phyloP scores from a whole-genome alignment of 2,797 vertebrate genomes.

The Synaphobranchus kaupii region DNA sequence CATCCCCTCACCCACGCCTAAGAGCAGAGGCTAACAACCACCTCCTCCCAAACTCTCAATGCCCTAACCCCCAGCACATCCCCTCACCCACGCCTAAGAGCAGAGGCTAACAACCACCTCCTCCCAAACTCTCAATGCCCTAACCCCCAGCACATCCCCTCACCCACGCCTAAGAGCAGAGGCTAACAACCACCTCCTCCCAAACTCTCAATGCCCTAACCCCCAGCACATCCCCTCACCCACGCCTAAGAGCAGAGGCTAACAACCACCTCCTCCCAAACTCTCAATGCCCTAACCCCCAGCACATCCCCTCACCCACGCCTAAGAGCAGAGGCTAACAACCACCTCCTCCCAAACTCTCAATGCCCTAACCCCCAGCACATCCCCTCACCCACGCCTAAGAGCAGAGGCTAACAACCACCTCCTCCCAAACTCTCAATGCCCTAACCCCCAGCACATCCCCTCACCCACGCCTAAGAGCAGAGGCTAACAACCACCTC shows the following conservation, averaged over 20 bases:
- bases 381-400: too few relatives aligned
- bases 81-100: too few relatives aligned
- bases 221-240: not conserved
- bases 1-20: too few relatives aligned
- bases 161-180: too few relatives aligned
- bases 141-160: not conserved
- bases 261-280: not conserved
- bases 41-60: not conserved
- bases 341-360: not conserved
- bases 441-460: not conserved
- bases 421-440: not conserved
- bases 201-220: not conserved
- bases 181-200: not conserved
- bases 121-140: conserved; percentile 3
- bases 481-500: too few relatives aligned
- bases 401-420: not conserved
- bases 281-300: not conserved
- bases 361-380: not conserved
- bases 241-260: too few relatives aligned
- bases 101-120: not conserved
- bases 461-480: too few relatives aligned
- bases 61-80: not conserved
- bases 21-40: not conserved
- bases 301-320: too few relatives aligned
- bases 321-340: too few relatives aligned